phyloP scores from a whole-genome alignment of 2,888 invertebrate species.

The Gibbula magus region DNA sequence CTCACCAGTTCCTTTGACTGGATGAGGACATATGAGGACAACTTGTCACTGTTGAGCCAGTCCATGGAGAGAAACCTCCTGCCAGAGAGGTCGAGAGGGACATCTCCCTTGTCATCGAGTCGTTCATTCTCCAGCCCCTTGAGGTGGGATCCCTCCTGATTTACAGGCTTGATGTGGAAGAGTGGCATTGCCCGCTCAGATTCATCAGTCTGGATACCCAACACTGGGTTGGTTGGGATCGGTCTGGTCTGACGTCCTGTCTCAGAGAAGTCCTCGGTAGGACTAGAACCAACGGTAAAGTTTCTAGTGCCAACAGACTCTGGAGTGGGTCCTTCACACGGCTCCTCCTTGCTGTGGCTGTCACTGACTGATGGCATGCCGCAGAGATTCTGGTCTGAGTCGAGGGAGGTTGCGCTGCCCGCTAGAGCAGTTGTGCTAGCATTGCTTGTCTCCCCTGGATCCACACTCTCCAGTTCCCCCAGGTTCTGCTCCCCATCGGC shows the following conservation, averaged over 20 bases:
- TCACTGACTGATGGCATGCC: background rate
- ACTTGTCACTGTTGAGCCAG: constrained; percentile 76
- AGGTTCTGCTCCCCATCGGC: constrained; percentile 51
- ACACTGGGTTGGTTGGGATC: constrained; percentile 43
- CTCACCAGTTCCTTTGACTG: constrained; percentile 74
- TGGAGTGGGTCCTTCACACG: background rate
- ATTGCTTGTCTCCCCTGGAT: constrained; percentile 27
- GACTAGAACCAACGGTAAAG: background rate
- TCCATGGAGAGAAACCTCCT: constrained; percentile 74
- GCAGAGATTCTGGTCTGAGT: background rate
- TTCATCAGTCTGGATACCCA: constrained; percentile 61
- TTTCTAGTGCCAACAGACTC: background rate
- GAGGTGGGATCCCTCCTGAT: constrained; percentile 65
- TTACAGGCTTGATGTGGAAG: constrained; percentile 73
- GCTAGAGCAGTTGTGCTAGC: constrained; percentile 27
- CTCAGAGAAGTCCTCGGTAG: background rate
- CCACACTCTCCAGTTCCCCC: constrained; percentile 23
- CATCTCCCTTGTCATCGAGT: constrained; percentile 70
- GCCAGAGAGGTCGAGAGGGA: constrained; percentile 67
- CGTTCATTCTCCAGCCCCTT: constrained; percentile 60
- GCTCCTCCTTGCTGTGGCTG: background rate
- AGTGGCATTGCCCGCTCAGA: constrained; percentile 58
- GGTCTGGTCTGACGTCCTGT: background rate
- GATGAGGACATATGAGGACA: constrained; percentile 74
- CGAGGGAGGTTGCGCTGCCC: constrained; percentile 26